A percentile compares a stretch with the other conserved stretches of the same genome.
Evolutionary conservation across 2,888 invertebrate species (phyloP).

Genomic region (Drosophila colorata): DNA sequence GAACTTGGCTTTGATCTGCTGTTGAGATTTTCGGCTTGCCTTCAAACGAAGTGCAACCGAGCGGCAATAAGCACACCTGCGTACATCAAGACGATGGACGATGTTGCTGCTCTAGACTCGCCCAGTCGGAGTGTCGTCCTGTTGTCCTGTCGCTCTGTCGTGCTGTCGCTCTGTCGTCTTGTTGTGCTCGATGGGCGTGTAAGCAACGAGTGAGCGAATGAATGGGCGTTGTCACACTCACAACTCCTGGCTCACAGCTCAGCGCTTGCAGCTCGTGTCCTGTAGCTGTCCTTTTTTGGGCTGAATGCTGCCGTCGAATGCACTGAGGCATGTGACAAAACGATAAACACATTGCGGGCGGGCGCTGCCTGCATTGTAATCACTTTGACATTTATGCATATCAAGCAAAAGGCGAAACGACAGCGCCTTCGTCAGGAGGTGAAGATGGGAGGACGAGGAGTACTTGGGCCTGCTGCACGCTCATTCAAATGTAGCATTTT

Average conservation of each 20-base stretch:
- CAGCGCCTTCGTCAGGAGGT: constrained; percentile 41
- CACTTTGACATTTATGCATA: constrained; percentile 85
- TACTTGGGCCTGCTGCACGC: constrained; percentile 21
- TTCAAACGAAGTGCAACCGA: constrained; percentile 81
- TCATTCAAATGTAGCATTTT: constrained; percentile 81
- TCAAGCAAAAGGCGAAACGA: constrained; percentile 69
- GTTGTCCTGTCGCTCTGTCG: constrained; percentile 9
- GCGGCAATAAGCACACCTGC: constrained; percentile 84
- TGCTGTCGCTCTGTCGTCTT: constrained; percentile 32
- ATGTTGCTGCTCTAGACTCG: constrained; percentile 13
- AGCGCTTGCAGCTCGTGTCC: constrained; percentile 30
- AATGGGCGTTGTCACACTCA: constrained; percentile 72
- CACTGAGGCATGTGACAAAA: constrained; percentile 81
- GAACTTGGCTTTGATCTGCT: constrained; percentile 77
- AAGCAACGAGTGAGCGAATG: constrained; percentile 80
- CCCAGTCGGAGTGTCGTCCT: constrained; percentile 3
- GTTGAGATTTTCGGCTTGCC: constrained; percentile 75
- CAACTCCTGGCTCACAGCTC: constrained; percentile 52
- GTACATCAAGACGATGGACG: constrained; percentile 72
- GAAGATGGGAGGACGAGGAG: background rate
- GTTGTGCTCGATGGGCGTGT: constrained; percentile 80
- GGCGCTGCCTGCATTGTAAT: constrained; percentile 76
- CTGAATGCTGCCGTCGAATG: constrained; percentile 52
- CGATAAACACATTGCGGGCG: constrained; percentile 83
- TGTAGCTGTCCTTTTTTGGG: constrained; percentile 59